Evolutionary conservation across 92 coral and sea anemone species (phyloP).

Genomic region (Metridium senile): DNA sequence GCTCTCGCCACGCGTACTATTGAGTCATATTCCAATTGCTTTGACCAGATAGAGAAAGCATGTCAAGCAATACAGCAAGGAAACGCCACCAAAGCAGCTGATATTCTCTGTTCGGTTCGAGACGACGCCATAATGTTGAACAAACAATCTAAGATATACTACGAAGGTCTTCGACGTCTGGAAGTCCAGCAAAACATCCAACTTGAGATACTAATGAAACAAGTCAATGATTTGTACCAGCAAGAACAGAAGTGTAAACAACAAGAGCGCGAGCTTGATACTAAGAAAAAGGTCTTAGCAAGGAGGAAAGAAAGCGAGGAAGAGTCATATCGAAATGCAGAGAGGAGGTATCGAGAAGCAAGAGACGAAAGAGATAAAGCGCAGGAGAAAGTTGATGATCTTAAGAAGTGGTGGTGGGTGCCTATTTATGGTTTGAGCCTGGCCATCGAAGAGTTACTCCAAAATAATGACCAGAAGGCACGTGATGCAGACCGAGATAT

Average conservation of each 20-base stretch:
- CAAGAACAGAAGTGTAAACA: not conserved
- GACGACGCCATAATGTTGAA: not conserved
- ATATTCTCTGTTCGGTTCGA: not conserved
- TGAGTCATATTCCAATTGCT: not conserved
- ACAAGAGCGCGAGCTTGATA: not conserved
- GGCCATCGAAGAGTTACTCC: slow-evolving; percentile 11
- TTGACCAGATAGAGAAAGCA: not conserved
- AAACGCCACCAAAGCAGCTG: not conserved
- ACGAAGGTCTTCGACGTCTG: not conserved
- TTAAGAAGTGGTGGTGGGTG: slow-evolving; percentile 34
- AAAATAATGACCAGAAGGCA: slow-evolving; percentile 8
- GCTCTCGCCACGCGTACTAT: not conserved
- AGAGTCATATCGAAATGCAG: not conserved
- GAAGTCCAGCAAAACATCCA: not conserved
- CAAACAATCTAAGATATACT: not conserved
- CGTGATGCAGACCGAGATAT: slow-evolving; percentile 37
- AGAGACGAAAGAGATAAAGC: slow-evolving; percentile 17
- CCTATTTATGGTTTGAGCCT: slow-evolving; percentile 29
- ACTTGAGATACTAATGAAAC: not conserved
- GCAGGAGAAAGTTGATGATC: slow-evolving; percentile 9
- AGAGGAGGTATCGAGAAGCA: slow-evolving; percentile 7
- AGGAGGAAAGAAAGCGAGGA: slow-evolving; percentile 2
- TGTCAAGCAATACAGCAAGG: not conserved
- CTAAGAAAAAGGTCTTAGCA: not conserved
- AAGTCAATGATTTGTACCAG: not conserved